phyloP scores from a whole-genome alignment of 2,797 vertebrate species.

The Acanthornis magna region DNA sequence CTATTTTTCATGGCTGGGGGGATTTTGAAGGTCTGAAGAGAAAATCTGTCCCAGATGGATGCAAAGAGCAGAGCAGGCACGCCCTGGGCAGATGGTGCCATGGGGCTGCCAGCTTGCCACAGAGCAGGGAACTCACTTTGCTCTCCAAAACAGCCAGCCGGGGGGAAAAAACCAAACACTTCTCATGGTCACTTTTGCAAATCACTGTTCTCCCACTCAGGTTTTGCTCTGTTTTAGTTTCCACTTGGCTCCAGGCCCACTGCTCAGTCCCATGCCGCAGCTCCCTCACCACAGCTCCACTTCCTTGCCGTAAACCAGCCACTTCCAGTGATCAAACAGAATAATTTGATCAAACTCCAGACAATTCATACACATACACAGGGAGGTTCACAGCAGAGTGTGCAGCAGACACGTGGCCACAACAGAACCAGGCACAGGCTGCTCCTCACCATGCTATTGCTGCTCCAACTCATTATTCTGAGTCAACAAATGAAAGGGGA shows the following conservation, averaged over 20 bases:
- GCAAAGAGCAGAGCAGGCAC: not conserved
- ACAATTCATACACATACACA: not conserved
- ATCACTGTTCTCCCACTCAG: not conserved
- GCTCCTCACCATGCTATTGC: not conserved
- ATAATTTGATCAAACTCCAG: not conserved
- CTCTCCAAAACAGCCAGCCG: not conserved
- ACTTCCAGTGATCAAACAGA: not conserved
- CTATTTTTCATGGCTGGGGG: not conserved
- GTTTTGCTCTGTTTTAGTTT: not conserved
- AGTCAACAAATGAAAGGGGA: constrained; percentile 16
- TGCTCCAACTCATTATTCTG: not conserved
- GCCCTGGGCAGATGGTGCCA: not conserved
- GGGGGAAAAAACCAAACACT: not conserved
- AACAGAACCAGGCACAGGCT: not conserved
- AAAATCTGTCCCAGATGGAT: not conserved
- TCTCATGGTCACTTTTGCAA: not conserved
- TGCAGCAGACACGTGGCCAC: not conserved
- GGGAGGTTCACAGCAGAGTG: not conserved
- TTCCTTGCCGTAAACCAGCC: not conserved
- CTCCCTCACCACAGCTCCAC: not conserved
- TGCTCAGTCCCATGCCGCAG: fast-evolving
- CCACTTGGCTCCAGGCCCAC: not conserved
- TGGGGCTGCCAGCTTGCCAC: not conserved
- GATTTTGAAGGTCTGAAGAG: not conserved
- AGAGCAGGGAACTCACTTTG: not conserved